Conservation (phyloP, 2,797 vertebrate genomes). For the Sebastolobus altivelis region DNA sequence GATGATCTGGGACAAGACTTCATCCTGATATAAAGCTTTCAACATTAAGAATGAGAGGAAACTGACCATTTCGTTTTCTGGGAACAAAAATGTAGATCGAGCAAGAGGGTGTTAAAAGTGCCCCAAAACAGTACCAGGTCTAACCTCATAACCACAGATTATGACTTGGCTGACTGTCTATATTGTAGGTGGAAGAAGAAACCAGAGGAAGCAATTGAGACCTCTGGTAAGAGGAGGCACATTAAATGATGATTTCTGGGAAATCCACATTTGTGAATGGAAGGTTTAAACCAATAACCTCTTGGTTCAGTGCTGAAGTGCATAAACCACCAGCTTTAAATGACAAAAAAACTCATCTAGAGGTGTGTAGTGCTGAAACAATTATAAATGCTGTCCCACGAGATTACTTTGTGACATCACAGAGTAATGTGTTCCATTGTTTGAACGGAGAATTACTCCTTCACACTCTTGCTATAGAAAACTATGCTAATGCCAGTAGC, state of each 20-base stretch:
- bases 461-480: background rate
- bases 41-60: background rate
- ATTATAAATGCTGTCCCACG: background rate
- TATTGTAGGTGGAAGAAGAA: constrained; percentile 1
- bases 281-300: background rate
- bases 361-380: background rate
- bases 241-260: constrained; percentile 19
- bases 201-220: constrained; percentile 7
- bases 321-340: background rate
- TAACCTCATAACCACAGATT: background rate
- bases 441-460: background rate
- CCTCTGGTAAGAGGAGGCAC: background rate
- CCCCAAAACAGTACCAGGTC: background rate
- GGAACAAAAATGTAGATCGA: background rate
- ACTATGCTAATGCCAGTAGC: background rate
- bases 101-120: background rate
- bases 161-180: background rate
- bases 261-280: constrained; percentile 4
- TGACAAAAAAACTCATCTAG: background rate
- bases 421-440: background rate
- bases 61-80: background rate
- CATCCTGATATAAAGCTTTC: background rate
- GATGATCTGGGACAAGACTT: background rate
- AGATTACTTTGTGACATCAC: background rate
- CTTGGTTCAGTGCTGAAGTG: background rate